Conservation (phyloP, 2,113 vertebrate genomes). For the Emydocephalus ijimae region DNA sequence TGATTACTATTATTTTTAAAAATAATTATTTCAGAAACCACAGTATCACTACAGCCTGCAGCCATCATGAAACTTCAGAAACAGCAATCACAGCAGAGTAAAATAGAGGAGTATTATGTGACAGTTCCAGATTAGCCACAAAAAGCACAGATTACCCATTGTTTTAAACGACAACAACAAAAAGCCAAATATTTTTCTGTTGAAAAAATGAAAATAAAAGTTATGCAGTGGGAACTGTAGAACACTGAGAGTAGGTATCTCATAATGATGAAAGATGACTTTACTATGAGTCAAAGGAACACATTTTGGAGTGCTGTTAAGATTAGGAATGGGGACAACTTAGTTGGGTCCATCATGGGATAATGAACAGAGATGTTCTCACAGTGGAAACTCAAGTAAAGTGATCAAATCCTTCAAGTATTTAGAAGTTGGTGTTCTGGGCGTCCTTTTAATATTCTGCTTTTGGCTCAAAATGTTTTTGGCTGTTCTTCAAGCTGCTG, state of each 20-base stretch:
- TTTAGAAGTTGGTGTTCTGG: not conserved
- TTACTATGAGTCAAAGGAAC: not conserved
- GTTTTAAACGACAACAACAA: not conserved
- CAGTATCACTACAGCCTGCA: not conserved
- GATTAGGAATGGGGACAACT: not conserved
- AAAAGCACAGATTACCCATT: not conserved
- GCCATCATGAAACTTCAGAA: not conserved
- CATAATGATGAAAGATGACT: not conserved
- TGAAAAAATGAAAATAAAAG: not conserved
- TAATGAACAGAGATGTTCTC: not conserved
- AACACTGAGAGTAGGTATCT: not conserved
- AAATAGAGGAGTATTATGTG: not conserved
- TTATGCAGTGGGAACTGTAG: not conserved
- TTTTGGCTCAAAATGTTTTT: not conserved
- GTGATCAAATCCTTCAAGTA: not conserved
- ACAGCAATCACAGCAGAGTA: not conserved
- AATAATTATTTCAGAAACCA: not conserved
- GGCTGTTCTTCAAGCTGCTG: not conserved
- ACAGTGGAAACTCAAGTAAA: not conserved
- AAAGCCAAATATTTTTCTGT: not conserved
- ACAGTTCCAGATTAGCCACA: not conserved
- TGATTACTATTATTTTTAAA: not conserved
- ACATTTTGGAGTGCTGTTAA: not conserved
- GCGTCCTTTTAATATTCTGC: not conserved
- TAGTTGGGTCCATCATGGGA: not conserved